Conservation (phyloP, 2,113 vertebrate genomes). For the Tachysurus vachellii region DNA sequence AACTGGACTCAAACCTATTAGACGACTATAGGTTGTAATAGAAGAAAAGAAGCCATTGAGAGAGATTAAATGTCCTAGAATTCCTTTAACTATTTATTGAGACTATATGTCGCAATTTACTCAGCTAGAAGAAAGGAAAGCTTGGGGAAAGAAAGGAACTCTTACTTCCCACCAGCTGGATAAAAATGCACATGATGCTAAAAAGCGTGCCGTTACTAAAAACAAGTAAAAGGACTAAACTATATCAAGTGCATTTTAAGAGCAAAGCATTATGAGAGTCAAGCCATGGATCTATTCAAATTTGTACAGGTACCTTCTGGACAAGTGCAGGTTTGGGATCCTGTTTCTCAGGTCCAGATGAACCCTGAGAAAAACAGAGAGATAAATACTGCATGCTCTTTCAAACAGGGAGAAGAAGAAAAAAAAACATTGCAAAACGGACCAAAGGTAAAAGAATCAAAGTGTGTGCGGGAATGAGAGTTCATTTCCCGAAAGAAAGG, state of each 20-base stretch:
- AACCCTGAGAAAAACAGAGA: background rate
- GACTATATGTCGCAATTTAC: background rate
- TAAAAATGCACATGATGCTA: background rate
- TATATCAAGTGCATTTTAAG: background rate
- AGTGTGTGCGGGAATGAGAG: background rate
- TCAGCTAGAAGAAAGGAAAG: background rate
- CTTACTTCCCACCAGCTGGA: background rate
- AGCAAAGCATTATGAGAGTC: background rate
- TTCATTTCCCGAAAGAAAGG: background rate
- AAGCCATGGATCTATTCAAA: background rate
- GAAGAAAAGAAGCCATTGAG: background rate
- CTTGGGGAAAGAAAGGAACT: too few species aligned
- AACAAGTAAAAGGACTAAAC: background rate
- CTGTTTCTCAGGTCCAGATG: conserved; percentile 19
- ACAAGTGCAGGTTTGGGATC: conserved; percentile 8
- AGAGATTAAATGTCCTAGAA: background rate
- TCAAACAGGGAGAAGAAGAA: background rate
- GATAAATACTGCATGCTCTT: background rate
- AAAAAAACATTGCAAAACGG: background rate
- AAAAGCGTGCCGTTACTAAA: background rate
- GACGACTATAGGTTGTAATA: background rate
- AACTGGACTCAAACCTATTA: background rate
- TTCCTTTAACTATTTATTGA: too few species aligned
- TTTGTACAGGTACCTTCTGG: background rate
- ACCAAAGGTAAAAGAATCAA: background rate